Conservation (phyloP, 2,797 vertebrate genomes). For the Poecilia wingei region DNA sequence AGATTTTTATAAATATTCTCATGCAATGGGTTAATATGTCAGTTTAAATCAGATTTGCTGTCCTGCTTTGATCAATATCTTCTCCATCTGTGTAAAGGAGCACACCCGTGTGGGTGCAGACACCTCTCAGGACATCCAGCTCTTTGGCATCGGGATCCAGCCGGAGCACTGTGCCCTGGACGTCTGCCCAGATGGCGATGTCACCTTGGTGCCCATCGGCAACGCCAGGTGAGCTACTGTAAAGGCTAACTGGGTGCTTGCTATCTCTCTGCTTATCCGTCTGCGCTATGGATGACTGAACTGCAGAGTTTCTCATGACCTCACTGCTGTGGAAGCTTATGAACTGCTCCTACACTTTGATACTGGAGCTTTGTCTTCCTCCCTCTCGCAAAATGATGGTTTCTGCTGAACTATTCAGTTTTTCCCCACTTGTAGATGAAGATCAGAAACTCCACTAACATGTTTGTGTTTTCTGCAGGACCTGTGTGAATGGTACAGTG, state of each 20-base stretch:
- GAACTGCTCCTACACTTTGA: constrained; percentile 54
- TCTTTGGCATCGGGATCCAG: constrained; percentile 97
- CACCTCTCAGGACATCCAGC: constrained; percentile 98
- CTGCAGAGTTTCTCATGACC: constrained; percentile 67
- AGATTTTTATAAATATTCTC: neutral
- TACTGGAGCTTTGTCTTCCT: constrained; percentile 57
- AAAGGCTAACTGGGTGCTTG: constrained; percentile 3
- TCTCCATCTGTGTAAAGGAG: constrained; percentile 80
- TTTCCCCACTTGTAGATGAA: constrained; percentile 14
- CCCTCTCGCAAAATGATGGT: constrained; percentile 27
- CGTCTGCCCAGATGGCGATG: constrained; percentile 88
- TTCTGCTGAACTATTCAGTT: constrained; percentile 29
- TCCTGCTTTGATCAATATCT: constrained; percentile 35
- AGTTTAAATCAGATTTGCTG: constrained; percentile 15
- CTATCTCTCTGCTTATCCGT: constrained; percentile 8
- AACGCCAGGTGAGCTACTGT: constrained; percentile 86
- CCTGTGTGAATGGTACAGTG: constrained; percentile 93
- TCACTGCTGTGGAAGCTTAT: constrained; percentile 63
- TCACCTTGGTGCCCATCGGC: constrained; percentile 89
- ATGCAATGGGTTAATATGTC: too few species aligned
- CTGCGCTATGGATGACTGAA: constrained; percentile 53
- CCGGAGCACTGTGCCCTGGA: constrained; percentile 93
- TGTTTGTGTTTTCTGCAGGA: constrained; percentile 75
- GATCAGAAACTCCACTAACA: neutral
- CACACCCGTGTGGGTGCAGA: constrained; percentile 93